Conservation (phyloP, 1,140 invertebrate genomes). For the Branchinecta lynchi region DNA sequence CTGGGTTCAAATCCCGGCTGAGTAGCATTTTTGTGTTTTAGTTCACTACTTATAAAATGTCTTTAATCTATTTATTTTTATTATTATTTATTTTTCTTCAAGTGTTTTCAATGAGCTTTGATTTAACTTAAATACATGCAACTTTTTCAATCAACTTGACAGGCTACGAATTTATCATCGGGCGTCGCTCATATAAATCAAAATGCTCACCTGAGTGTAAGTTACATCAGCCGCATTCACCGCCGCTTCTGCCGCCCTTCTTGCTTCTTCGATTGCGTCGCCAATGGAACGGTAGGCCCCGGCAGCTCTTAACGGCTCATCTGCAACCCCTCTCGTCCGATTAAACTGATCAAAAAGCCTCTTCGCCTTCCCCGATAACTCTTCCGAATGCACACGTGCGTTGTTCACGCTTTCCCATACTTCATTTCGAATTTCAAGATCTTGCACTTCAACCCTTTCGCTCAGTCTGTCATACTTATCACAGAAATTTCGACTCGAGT, state of each 20-base stretch:
- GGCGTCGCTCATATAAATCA: not conserved
- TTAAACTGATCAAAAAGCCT: constrained; percentile 37
- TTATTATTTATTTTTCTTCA: no score
- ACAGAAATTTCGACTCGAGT: not conserved
- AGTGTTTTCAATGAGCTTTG: no score
- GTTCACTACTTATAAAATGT: no score
- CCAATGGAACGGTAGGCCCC: constrained; percentile 66
- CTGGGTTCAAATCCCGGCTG: no score
- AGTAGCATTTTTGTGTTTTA: no score
- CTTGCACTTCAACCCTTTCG: no score
- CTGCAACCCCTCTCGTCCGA: constrained; percentile 46
- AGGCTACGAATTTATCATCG: no score
- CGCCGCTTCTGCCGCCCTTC: constrained; percentile 46
- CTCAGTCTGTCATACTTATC: not conserved
- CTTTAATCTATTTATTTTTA: no score
- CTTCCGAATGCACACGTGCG: not conserved
- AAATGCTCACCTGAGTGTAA: constrained; percentile 34
- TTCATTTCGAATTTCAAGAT: no score
- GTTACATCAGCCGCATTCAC: constrained; percentile 41
- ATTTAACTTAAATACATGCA: no score
- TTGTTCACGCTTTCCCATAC: not conserved
- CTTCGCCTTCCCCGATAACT: not conserved
- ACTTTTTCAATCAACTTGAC: no score
- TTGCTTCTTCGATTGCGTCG: constrained; percentile 43
- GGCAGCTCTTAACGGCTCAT: constrained; percentile 55